Conservation (phyloP, 2,888 invertebrate species). For the Phyllotreta striolata region DNA sequence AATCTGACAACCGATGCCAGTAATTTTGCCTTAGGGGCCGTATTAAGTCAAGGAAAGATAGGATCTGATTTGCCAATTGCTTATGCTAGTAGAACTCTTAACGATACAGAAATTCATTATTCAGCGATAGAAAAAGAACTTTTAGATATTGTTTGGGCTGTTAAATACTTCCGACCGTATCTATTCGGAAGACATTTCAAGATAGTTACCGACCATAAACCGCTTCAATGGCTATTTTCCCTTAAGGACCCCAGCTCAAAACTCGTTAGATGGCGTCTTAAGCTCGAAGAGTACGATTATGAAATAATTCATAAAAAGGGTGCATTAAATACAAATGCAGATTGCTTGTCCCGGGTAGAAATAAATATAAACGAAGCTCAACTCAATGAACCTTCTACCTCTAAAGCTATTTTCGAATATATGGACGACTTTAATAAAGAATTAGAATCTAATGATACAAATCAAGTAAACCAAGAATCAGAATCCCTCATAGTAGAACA, state of each 20-base stretch:
- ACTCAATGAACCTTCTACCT: no score
- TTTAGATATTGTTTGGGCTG: constrained; percentile 47
- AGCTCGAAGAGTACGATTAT: constrained; percentile 52
- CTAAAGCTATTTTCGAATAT: no score
- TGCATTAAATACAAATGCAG: no score
- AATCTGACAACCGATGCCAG: constrained; percentile 51
- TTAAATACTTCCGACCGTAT: constrained; percentile 48
- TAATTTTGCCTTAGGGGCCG: constrained; percentile 46
- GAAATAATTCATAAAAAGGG: no score
- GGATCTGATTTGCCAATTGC: constrained; percentile 49
- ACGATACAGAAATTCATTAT: constrained; percentile 44
- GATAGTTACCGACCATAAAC: constrained; percentile 57
- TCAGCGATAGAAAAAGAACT: constrained; percentile 48
- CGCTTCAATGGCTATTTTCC: constrained; percentile 53
- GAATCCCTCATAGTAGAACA: no score
- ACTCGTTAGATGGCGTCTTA: constrained; percentile 54
- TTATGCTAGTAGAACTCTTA: constrained; percentile 49
- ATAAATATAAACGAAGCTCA: no score
- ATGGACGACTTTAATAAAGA: no score
- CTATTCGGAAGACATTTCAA: constrained; percentile 51
- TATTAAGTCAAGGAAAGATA: constrained; percentile 46
- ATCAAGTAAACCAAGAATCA: no score
- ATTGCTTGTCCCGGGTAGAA: no score
- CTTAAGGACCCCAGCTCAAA: constrained; percentile 55
- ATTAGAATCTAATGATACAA: constrained; percentile 36